Evolutionary conservation across 2,113 vertebrate species (phyloP), one percentile per base, ranked within the genome.

Genomic region (Pseudorhombus dupliciocellatus): DNA sequence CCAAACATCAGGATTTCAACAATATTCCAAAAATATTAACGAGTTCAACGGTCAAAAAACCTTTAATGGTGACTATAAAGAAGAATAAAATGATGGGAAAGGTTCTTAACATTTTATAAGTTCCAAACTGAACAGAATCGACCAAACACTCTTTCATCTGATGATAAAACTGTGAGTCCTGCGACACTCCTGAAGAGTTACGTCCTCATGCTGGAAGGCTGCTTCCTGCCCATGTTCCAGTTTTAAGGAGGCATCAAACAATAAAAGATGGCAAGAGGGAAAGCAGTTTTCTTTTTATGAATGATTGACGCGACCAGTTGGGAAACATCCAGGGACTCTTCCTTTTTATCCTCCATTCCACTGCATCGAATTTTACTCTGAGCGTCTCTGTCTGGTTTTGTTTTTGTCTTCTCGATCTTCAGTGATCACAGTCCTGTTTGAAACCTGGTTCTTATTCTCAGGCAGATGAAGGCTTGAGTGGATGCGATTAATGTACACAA

Each of bases 271-370:
- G 73, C 40, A 55, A 73, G 67, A 70, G 46, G 34, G 59, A 74
- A 77, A 66, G 61, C 31, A 42, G 26, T 50, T 69, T 74, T 53
- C 60, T 73, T 75, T 74, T 65, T 74, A 71, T 72, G 60, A 80
- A 79, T 77, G 77, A 83, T 80, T 87, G 79, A 86, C 63, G 56
- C 48, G 77, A 70, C 73, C 67, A 66, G 56, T 69, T 79, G 84
- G 79, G 60, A 74, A 77, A 78, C 65, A 74, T 69, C 71, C 70
- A 77, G 51, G 80, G 67, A 66, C 61, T 69, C 53, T 4, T 64
- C 54, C 59, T 60, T 77, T 85, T 84, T 53, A 83, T 87, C 62
- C 25, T 73, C 8, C 0, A 9, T 68, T 78, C 67, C 34, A 24
- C 73, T 64, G 57, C 53, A 22, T 65, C 61, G 50, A 73, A 46